These are phyloP conservation scores for Cancer borealis DNA, from an alignment of 2,888 invertebrate genomes.

Conservation along the genomic window DNA sequence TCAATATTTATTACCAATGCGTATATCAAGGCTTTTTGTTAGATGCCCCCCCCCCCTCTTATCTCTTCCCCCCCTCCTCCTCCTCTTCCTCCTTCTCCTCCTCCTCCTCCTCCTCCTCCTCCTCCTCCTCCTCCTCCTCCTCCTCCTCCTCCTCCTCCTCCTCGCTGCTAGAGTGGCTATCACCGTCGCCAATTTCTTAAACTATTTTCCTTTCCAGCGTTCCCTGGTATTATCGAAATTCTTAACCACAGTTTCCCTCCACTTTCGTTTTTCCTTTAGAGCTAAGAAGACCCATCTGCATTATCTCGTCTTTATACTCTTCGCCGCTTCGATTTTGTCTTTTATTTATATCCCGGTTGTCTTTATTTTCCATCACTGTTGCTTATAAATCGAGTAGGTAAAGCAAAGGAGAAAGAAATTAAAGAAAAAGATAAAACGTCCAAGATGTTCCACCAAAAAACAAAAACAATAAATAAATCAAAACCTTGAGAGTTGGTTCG, in stretches of 20 bases:
- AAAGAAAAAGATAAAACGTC: not conserved
- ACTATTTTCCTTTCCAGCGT: not conserved
- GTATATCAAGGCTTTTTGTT: slow-evolving; percentile 11
- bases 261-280: not conserved
- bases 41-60: not conserved
- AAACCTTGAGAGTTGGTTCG: not conserved
- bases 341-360: no score
- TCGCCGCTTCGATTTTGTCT: no score
- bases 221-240: slow-evolving; percentile 23
- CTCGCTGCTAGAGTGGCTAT: not conserved
- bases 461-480: not conserved
- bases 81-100: not conserved
- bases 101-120: not conserved
- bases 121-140: not conserved
- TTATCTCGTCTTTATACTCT: no score
- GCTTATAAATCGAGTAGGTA: not conserved
- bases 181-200: slow-evolving; percentile 34
- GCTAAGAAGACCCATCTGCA: not conserved
- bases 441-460: not conserved
- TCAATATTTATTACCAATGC: slow-evolving; percentile 22
- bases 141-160: not conserved
- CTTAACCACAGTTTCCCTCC: slow-evolving; percentile 6
- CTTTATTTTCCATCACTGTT: no score
- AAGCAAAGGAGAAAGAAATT: not conserved
- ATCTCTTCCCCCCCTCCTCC: not conserved